These are phyloP conservation scores for Pseudorectes ferrugineus DNA, from an alignment of 2,113 vertebrate species.

Conservation along the genomic window DNA sequence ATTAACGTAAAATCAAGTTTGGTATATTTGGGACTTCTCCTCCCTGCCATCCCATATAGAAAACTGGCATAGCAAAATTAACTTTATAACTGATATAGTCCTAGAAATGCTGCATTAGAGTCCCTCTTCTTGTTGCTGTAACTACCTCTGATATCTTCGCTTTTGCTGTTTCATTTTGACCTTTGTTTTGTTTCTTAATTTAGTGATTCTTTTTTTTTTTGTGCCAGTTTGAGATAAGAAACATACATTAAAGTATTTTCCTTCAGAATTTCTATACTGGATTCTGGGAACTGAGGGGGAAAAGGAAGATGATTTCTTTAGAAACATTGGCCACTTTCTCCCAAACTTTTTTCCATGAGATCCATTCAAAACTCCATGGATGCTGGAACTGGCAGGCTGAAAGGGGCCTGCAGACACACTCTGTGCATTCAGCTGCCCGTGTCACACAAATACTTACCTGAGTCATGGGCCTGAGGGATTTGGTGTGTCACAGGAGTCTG, in stretches of 20 bases:
- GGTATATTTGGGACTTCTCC: neutral
- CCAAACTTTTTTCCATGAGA: neutral
- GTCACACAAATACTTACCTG: neutral
- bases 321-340: neutral
- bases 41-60: neutral
- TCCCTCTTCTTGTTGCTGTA: neutral
- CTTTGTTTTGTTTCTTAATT: neutral
- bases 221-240: neutral
- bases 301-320: neutral
- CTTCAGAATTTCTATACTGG: neutral
- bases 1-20: neutral
- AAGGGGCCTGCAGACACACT: neutral
- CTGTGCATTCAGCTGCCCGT: neutral
- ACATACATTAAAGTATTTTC: neutral
- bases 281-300: neutral
- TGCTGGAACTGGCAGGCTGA: neutral
- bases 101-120: neutral
- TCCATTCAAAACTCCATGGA: neutral
- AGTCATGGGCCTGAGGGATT: neutral
- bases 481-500: neutral
- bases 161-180: neutral
- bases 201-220: neutral
- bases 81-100: neutral
- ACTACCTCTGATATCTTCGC: neutral
- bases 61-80: neutral